Evolutionary conservation across 2,888 invertebrate species (phyloP).

Genomic region (Callosobruchus maculatus): DNA sequence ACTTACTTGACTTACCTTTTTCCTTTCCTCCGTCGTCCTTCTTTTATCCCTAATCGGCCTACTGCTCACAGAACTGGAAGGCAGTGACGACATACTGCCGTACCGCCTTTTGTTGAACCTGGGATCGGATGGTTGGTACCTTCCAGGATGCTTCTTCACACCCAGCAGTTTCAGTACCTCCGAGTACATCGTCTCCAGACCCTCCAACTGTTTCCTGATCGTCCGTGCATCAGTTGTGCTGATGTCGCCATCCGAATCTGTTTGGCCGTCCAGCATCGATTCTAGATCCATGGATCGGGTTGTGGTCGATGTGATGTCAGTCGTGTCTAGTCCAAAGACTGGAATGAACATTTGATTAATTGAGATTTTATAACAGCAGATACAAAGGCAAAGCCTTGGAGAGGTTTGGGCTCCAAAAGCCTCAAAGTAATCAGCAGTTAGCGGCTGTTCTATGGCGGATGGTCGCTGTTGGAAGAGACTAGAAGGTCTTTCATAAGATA

Average conservation of each 20-base stretch:
- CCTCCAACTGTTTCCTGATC: slow-evolving; percentile 76
- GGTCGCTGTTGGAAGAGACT: no score
- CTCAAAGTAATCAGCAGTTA: no score
- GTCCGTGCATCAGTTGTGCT: slow-evolving; percentile 74
- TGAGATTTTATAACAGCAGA: no score
- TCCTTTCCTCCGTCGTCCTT: slow-evolving; percentile 64
- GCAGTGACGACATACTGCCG: slow-evolving; percentile 79
- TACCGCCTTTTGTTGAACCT: slow-evolving; percentile 55
- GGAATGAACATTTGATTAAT: no score
- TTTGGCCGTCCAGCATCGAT: slow-evolving; percentile 70
- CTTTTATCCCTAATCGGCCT: slow-evolving; percentile 71
- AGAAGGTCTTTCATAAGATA: no score
- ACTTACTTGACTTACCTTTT: slow-evolving; percentile 59
- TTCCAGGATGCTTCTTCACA: slow-evolving; percentile 49
- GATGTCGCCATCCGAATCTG: slow-evolving; percentile 68
- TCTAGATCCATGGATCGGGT: slow-evolving; percentile 74
- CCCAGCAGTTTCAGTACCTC: slow-evolving; percentile 69
- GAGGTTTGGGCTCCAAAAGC: no score
- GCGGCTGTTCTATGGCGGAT: no score
- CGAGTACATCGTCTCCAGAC: slow-evolving; percentile 82
- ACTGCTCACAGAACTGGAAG: slow-evolving; percentile 79
- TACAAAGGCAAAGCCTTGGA: no score
- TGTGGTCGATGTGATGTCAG: slow-evolving; percentile 75
- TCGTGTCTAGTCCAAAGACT: slow-evolving; percentile 71
- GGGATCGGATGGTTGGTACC: slow-evolving; percentile 57